Conservation (phyloP, 2,797 vertebrate genomes). For the Onychomys leucogaster region DNA sequence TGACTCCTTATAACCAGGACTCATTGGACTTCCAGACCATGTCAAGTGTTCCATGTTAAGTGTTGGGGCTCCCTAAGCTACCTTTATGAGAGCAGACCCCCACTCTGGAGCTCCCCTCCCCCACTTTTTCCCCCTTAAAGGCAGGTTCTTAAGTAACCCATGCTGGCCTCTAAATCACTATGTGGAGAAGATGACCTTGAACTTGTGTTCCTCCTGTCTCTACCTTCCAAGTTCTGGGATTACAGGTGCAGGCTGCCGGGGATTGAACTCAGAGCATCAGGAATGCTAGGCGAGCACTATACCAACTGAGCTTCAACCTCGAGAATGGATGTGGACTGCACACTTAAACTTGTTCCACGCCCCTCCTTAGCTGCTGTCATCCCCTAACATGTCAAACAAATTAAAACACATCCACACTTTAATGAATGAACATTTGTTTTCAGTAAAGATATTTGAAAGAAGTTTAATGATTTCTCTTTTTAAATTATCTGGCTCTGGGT, state of each 20-base stretch:
- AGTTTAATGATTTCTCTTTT: constrained; percentile 77
- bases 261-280: background rate
- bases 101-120: accelerated
- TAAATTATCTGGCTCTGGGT: constrained; percentile 64
- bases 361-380: background rate
- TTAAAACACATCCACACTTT: constrained; percentile 71
- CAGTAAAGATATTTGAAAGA: constrained; percentile 75
- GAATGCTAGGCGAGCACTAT: background rate
- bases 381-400: constrained; percentile 24
- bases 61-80: background rate
- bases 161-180: background rate
- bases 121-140: too few relatives aligned
- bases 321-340: accelerated
- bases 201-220: background rate
- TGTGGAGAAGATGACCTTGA: background rate
- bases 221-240: background rate
- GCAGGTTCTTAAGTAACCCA: background rate
- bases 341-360: accelerated
- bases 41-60: background rate
- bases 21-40: background rate
- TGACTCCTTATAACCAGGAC: background rate
- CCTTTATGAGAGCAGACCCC: background rate
- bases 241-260: background rate
- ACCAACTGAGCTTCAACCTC: background rate
- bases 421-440: constrained; percentile 69